Evolutionary conservation across 2,888 invertebrate species (phyloP).

Genomic region (Leptothorax acervorum): DNA sequence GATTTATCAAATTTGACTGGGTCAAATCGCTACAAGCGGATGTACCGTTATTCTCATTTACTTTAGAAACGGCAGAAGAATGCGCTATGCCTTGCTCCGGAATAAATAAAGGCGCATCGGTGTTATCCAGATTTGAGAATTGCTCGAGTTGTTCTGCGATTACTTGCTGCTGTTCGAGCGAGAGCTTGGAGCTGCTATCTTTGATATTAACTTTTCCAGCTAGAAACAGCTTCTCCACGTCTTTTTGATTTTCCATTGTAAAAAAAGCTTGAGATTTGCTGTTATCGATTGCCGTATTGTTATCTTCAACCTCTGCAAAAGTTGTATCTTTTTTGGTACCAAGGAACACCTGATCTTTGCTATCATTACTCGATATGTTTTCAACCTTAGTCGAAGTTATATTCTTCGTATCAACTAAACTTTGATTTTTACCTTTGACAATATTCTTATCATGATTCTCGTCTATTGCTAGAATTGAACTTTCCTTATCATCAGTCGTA

Average conservation of each 20-base stretch:
- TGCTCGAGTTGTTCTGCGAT: conserved; percentile 82
- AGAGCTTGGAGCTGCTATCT: conserved; percentile 73
- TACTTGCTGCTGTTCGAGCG: conserved; percentile 79
- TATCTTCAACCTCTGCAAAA: neutral
- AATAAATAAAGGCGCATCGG: conserved; percentile 78
- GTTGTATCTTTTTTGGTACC: neutral
- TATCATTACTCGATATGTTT: neutral
- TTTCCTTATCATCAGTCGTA: neutral
- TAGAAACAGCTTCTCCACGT: neutral
- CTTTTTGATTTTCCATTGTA: neutral
- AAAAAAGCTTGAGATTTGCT: neutral
- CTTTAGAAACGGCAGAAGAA: neutral
- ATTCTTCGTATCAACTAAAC: neutral
- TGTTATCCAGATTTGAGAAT: conserved; percentile 82
- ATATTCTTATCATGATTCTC: neutral
- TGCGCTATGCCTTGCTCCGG: conserved; percentile 62
- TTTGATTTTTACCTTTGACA: conserved; percentile 23
- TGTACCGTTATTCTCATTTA: neutral
- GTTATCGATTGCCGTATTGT: neutral
- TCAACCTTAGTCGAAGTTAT: neutral
- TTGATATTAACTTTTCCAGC: neutral
- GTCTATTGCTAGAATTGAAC: too few species aligned
- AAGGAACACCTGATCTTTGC: neutral
- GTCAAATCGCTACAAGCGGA: neutral
- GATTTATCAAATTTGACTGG: neutral